Conservation (phyloP, 2,113 vertebrate genomes). For the Excalfactoria chinensis region DNA sequence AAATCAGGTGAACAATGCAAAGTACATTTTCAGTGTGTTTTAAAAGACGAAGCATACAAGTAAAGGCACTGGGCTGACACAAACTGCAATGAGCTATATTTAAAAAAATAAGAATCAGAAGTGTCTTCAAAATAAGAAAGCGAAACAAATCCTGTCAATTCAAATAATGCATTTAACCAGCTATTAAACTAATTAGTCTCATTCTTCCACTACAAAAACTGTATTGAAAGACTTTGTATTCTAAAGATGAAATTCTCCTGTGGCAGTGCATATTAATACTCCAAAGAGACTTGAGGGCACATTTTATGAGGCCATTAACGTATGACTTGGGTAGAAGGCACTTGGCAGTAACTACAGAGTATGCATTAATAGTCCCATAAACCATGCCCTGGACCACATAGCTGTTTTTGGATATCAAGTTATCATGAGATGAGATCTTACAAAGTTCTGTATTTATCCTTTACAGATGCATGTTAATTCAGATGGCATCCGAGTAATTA, state of each 20-base stretch:
- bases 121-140: conserved; percentile 1
- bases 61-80: not conserved
- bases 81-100: not conserved
- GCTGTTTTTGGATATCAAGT: not conserved
- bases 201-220: conserved; percentile 5
- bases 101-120: not conserved
- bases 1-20: not conserved
- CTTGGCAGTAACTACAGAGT: not conserved
- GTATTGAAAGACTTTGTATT: not conserved
- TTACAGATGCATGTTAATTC: not conserved
- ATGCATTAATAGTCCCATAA: not conserved
- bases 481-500: not conserved
- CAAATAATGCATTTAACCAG: not conserved
- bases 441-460: not conserved
- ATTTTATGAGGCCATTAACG: conserved; percentile 34
- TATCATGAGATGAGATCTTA: not conserved
- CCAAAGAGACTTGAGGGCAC: not conserved
- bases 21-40: not conserved
- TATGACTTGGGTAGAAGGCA: not conserved
- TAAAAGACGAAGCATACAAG: not conserved
- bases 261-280: not conserved
- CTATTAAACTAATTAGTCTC: not conserved
- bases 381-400: not conserved
- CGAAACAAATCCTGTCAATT: not conserved
- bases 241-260: conserved; percentile 10